These are phyloP conservation scores for Periophthalmus modestus DNA, from an alignment of 2,113 vertebrate genomes.

Conservation along the genomic window DNA sequence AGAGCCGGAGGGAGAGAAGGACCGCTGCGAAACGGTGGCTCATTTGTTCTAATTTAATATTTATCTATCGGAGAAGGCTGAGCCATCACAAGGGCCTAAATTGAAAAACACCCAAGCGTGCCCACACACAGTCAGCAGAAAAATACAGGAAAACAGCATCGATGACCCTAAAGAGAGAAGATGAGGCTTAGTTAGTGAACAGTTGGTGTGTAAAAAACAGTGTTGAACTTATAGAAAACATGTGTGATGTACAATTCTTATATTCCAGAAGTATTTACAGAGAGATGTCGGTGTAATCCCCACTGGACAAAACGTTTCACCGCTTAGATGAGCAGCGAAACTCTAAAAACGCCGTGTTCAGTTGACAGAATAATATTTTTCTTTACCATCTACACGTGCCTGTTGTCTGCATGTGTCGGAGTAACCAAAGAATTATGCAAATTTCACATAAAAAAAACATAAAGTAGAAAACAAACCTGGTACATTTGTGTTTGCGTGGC, in stretches of 20 bases:
- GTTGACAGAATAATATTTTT: too few species aligned
- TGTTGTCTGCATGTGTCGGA: too few species aligned
- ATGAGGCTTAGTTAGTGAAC: neutral
- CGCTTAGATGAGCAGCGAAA: too few species aligned
- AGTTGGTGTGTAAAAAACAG: neutral
- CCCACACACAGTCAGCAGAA: slow-evolving; percentile 52
- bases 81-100: slow-evolving; percentile 65
- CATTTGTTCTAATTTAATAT: slow-evolving; percentile 75
- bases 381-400: too few species aligned
- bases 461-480: too few species aligned
- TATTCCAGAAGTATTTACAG: neutral
- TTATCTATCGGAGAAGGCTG: slow-evolving; percentile 60
- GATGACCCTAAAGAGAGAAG: slow-evolving; percentile 32
- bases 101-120: slow-evolving; percentile 65
- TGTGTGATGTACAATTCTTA: neutral
- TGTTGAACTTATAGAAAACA: neutral
- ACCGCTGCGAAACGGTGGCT: slow-evolving; percentile 56
- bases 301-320: too few species aligned
- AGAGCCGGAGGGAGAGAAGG: slow-evolving; percentile 38
- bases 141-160: slow-evolving; percentile 30
- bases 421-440: too few species aligned
- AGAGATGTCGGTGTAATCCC: too few species aligned
- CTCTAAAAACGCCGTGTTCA: too few species aligned
- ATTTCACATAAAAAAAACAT: too few species aligned
- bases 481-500: too few species aligned